These are phyloP conservation scores for Notocelia uddmanniana DNA, from an alignment of 2,888 invertebrate genomes.

Conservation along the genomic window DNA sequence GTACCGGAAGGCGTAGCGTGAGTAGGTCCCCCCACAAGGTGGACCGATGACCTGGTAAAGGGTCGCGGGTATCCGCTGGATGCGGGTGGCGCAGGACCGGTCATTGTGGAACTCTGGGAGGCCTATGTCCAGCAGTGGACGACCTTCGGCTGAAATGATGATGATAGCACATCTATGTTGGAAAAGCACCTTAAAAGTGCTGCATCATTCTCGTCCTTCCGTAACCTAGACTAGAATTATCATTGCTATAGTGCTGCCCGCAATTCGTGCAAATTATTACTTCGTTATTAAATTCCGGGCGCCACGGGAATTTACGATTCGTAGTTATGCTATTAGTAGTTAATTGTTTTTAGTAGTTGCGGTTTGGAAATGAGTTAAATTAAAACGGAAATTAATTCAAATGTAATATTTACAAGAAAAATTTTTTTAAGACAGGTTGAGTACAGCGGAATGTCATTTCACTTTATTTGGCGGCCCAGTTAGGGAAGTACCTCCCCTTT, in stretches of 20 bases:
- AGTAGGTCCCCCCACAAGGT: no score
- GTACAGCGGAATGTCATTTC: no score
- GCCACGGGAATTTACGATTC: slow-evolving; percentile 16
- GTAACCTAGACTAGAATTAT: slow-evolving; percentile 25
- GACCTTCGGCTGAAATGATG: no score
- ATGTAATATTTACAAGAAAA: background rate
- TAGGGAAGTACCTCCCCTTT: background rate
- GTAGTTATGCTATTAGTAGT: background rate
- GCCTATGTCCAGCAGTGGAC: no score
- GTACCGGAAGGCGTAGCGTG: no score
- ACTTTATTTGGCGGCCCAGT: background rate
- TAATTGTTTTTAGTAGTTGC: background rate
- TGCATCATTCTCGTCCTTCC: background rate
- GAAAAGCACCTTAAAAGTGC: background rate
- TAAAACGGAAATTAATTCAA: background rate
- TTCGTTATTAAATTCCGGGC: slow-evolving; percentile 41
- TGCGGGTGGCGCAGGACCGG: no score
- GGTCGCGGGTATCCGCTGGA: no score
- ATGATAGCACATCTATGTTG: no score
- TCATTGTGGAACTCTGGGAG: no score
- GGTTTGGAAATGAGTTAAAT: background rate
- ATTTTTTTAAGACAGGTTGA: background rate
- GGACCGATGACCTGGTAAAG: no score
- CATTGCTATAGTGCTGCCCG: slow-evolving; percentile 30
- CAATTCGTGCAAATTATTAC: slow-evolving; percentile 44